Base-by-base conservation (phyloP, 1,140 invertebrate species). In the Rhyacophila brunnea region DNA sequence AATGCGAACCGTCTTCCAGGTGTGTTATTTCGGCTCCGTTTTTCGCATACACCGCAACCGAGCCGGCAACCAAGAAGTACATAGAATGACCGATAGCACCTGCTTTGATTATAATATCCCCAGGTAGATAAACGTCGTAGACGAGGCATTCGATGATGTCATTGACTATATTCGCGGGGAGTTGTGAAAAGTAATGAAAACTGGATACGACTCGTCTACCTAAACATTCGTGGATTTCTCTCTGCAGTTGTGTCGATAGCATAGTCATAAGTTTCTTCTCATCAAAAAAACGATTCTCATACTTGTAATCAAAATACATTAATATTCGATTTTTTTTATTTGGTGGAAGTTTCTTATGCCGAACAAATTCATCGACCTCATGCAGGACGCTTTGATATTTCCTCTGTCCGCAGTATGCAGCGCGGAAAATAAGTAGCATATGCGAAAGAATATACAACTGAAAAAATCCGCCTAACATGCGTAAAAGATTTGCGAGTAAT, bases 31-130 rank as follows among this genome's bases (percentile, higher is more conserved):
- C 62, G 75, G 77, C 19, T 82, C 83, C 13, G 78, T 79, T 6
- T 78, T 71, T 1, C 82, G 80, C n/a, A 78, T 71, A 28, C 10
- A 84, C 73, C 2, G 78, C 76, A 0, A 85, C 81, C 1, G 79
- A 81, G 19, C 83, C 83, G 50, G 68, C 74, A 0, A 75, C 71
- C 7, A 85, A 66, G 55, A 85, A 84, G 62, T 77, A 85, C 81
- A 85, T 83, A 55, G 77, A 83, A 40, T 83, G 77, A 7, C 82
- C 82, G 10, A 70, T 67, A 10, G 74, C 71, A 0, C 79, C 81
- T 6, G 81, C 79, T 65, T 80, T 79, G 4, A 81, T 69, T 14
- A 85, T 81, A 10, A 68, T 51, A 46, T 72, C 70, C 15, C 68
- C 66, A 14, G 69, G 62, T 38, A 72, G 55, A 58, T 66, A 72